phyloP scores from a whole-genome alignment of 2,113 vertebrate species.

The Scomber japonicus region DNA sequence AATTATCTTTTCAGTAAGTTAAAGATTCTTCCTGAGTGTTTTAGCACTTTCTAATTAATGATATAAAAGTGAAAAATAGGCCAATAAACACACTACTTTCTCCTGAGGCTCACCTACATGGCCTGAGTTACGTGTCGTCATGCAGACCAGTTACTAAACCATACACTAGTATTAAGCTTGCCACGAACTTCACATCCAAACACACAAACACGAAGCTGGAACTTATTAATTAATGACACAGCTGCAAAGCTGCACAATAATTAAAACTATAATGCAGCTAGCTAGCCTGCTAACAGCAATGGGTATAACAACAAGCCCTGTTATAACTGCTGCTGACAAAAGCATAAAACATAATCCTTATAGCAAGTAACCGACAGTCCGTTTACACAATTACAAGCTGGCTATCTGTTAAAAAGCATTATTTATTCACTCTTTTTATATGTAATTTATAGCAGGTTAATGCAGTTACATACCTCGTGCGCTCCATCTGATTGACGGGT shows the following conservation, averaged over 20 bases:
- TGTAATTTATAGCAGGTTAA: fast-evolving
- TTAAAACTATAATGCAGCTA: not conserved
- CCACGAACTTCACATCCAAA: not conserved
- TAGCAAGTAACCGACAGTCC: fast-evolving
- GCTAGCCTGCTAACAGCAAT: not conserved
- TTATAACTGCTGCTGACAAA: not conserved
- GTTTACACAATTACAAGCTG: fast-evolving
- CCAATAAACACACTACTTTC: not conserved
- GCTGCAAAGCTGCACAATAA: not conserved
- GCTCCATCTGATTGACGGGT: not conserved
- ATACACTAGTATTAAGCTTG: not conserved
- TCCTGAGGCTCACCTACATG: not conserved
- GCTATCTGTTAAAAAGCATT: fast-evolving
- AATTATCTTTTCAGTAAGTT: too few species aligned
- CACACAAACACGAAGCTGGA: not conserved
- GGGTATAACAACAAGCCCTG: not conserved
- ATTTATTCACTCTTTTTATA: fast-evolving
- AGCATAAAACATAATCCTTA: fast-evolving
- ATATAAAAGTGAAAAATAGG: too few species aligned
- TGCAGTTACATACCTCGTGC: conserved; percentile 31
- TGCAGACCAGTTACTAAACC: conserved; percentile 33
- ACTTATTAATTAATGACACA: not conserved
- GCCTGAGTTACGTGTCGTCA: not conserved
- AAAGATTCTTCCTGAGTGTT: too few species aligned
- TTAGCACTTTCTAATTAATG: too few species aligned